These are phyloP conservation scores for Vidua chalybeata DNA, from an alignment of 2,113 vertebrate species.

Conservation along the genomic window DNA sequence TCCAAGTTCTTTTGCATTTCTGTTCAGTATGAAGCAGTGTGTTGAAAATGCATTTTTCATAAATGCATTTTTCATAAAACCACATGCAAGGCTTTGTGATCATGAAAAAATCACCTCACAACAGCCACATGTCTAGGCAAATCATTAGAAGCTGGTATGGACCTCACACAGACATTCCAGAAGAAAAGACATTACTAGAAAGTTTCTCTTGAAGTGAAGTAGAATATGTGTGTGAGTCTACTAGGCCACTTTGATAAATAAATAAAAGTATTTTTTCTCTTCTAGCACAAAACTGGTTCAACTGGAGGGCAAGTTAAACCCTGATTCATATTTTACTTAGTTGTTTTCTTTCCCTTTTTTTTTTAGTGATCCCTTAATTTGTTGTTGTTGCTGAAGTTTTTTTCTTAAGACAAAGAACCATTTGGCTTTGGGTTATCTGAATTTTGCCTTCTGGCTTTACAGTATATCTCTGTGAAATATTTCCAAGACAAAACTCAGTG, in stretches of 20 bases:
- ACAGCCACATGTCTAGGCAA: constrained; percentile 58
- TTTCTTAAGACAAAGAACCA: neutral
- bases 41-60: constrained; percentile 70
- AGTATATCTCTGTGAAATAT: neutral
- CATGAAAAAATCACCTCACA: constrained; percentile 56
- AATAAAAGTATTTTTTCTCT: constrained; percentile 24
- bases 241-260: constrained; percentile 31
- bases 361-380: neutral
- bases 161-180: constrained; percentile 66
- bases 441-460: neutral
- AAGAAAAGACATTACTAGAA: constrained; percentile 15
- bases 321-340: neutral
- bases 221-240: constrained; percentile 15
- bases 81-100: constrained; percentile 71
- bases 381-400: neutral
- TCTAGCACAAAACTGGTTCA: constrained; percentile 16
- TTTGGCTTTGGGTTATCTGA: neutral
- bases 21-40: constrained; percentile 45
- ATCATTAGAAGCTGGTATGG: constrained; percentile 43
- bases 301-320: constrained; percentile 7
- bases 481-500: neutral
- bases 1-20: constrained; percentile 73
- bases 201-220: constrained; percentile 32
- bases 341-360: neutral
- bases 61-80: constrained; percentile 70